Evolutionary conservation across 2,113 vertebrate species (phyloP).

Genomic region (Serinus canaria): DNA sequence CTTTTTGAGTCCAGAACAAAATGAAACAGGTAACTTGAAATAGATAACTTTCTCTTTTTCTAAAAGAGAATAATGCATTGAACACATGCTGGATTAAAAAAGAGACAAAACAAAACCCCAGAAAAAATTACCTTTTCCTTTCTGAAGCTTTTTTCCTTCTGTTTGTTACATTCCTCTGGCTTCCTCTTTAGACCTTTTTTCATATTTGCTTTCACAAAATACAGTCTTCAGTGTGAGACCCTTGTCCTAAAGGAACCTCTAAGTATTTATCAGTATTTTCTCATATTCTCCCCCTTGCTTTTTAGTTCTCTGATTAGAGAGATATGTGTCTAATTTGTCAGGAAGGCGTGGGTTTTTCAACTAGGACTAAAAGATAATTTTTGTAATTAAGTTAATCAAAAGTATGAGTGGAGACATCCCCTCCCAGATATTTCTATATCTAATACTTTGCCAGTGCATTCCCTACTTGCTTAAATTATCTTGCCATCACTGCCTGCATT

Average conservation of each 20-base stretch:
- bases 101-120: not conserved
- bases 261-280: not conserved
- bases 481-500: not conserved
- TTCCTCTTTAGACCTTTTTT: not conserved
- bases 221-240: not conserved
- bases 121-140: not conserved
- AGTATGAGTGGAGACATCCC: not conserved
- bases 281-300: not conserved
- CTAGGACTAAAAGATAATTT: not conserved
- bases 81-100: not conserved
- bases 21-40: not conserved
- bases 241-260: not conserved
- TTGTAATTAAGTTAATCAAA: not conserved
- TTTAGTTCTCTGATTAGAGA: not conserved
- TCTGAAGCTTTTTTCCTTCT: not conserved
- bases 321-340: not conserved
- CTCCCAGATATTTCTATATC: not conserved
- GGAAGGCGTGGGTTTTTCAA: not conserved
- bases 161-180: not conserved
- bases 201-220: not conserved
- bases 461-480: not conserved
- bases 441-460: not conserved
- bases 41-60: not conserved
- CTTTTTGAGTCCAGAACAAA: not conserved
- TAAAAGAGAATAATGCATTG: not conserved